These are phyloP conservation scores for Hippocampus kuda DNA, from an alignment of 2,797 vertebrate species.

Conservation along the genomic window DNA sequence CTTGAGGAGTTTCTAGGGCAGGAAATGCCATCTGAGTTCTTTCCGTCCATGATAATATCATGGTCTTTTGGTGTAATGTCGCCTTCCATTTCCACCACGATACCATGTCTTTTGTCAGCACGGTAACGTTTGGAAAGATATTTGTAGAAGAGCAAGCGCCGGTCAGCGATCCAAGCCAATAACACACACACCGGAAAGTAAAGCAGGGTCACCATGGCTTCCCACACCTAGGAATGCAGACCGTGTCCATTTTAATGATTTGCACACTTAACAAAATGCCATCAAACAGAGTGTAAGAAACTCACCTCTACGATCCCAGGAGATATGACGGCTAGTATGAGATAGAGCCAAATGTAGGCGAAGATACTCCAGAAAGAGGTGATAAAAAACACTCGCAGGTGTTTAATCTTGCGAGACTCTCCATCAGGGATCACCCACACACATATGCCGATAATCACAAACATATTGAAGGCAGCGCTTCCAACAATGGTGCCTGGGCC, in stretches of 20 bases:
- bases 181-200: slow-evolving; percentile 91
- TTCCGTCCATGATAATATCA: slow-evolving; percentile 77
- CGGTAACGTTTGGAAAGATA: slow-evolving; percentile 89
- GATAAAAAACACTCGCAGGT: slow-evolving; percentile 87
- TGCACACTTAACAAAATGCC: too few species aligned
- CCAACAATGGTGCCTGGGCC: slow-evolving; percentile 91
- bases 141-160: slow-evolving; percentile 87
- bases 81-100: slow-evolving; percentile 87
- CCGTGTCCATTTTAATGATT: not conserved
- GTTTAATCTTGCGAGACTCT: slow-evolving; percentile 83
- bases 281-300: slow-evolving; percentile 1
- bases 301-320: slow-evolving; percentile 77
- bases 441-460: slow-evolving; percentile 87
- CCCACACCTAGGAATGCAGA: slow-evolving; percentile 73
- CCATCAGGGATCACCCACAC: slow-evolving; percentile 81
- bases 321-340: slow-evolving; percentile 87
- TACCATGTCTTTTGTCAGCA: slow-evolving; percentile 85
- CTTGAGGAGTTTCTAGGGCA: slow-evolving; percentile 48
- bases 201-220: slow-evolving; percentile 79
- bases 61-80: slow-evolving; percentile 73
- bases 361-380: slow-evolving; percentile 91
- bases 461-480: slow-evolving; percentile 96
- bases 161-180: slow-evolving; percentile 91
- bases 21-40: slow-evolving; percentile 52
- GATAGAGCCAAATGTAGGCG: slow-evolving; percentile 91